Evolutionary conservation across 2,113 vertebrate genomes (phyloP).

Genomic region (Calidris pygmaea): DNA sequence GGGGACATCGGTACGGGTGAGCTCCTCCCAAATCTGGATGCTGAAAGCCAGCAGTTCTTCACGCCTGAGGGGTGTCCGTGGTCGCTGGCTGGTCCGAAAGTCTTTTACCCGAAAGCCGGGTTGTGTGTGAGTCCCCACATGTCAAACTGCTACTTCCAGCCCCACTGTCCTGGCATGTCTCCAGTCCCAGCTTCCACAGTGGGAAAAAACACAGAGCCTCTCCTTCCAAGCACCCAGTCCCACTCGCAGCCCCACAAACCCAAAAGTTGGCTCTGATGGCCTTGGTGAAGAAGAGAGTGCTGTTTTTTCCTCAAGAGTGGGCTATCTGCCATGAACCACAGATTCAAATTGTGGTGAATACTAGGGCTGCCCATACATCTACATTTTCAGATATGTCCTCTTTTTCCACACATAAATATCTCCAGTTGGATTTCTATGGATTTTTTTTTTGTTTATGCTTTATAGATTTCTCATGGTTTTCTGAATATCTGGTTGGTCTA

Average conservation of each 20-base stretch:
- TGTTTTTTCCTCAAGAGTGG: conserved; percentile 1
- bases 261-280: not conserved
- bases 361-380: not conserved
- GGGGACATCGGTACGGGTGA: fast-evolving
- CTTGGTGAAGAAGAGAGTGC: not conserved
- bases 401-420: conserved; percentile 4
- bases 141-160: not conserved
- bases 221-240: not conserved
- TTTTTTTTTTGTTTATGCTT: not conserved
- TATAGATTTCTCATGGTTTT: not conserved
- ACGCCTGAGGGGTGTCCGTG: not conserved
- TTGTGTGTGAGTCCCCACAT: not conserved
- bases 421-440: not conserved
- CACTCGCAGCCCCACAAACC: not conserved
- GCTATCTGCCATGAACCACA: conserved; percentile 24
- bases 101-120: not conserved
- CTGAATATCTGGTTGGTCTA: not conserved
- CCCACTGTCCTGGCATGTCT: not conserved
- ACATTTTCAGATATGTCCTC: conserved; percentile 10
- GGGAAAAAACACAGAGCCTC: not conserved
- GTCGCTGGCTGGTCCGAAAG: not conserved
- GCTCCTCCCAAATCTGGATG: not conserved
- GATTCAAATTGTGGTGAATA: not conserved
- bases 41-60: not conserved
- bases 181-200: not conserved